These are phyloP conservation scores for Torymus tubicola DNA, from an alignment of 2,888 invertebrate genomes.

Conservation along the genomic window DNA sequence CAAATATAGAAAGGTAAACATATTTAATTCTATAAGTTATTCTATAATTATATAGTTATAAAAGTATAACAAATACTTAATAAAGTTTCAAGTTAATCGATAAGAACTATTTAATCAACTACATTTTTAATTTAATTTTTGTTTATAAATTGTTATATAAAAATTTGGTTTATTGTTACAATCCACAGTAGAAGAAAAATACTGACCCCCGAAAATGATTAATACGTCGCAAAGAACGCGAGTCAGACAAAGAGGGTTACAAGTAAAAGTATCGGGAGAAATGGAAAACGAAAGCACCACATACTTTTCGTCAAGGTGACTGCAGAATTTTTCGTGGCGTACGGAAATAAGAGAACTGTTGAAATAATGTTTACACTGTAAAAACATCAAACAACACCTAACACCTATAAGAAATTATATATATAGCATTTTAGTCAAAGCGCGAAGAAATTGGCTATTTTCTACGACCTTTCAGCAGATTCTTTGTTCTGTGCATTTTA, in stretches of 20 bases:
- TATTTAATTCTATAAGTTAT: too few relatives aligned
- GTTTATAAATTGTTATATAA: neutral
- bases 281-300: conserved; percentile 38
- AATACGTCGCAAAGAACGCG: conserved; percentile 48
- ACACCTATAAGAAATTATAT: conserved; percentile 57
- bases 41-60: too few relatives aligned
- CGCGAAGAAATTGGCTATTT: conserved; percentile 25
- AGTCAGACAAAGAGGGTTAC: conserved; percentile 25
- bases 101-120: too few relatives aligned
- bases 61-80: too few relatives aligned
- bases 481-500: neutral
- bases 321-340: conserved; percentile 52
- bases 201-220: neutral
- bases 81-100: too few relatives aligned
- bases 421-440: conserved; percentile 28
- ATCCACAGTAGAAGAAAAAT: neutral
- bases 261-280: conserved; percentile 49
- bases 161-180: too few relatives aligned
- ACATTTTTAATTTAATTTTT: neutral
- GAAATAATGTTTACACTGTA: conserved; percentile 54
- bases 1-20: too few relatives aligned
- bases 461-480: conserved; percentile 24
- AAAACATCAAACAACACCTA: conserved; percentile 61
- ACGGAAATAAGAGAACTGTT: conserved; percentile 45
- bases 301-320: conserved; percentile 48